phyloP scores from a whole-genome alignment of 1,140 invertebrate species.

The Lerema accius region DNA sequence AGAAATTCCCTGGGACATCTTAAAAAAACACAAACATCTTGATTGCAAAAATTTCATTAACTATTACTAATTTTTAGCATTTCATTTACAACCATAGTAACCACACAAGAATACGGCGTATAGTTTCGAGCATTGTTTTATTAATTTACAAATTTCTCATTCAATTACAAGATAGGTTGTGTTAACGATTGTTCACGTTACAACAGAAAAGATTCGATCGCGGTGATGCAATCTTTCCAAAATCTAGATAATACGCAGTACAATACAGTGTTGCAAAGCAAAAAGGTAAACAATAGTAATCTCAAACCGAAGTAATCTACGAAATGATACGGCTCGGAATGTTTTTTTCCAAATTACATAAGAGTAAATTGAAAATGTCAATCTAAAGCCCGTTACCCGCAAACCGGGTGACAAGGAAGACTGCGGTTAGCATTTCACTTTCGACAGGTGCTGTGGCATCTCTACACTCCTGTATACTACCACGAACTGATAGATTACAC shows the following conservation, averaged over 20 bases:
- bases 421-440: slow-evolving; percentile 30
- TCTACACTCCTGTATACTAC: slow-evolving; percentile 1
- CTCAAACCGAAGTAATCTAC: slow-evolving; percentile 12
- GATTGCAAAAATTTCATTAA: too few species aligned
- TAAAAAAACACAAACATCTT: too few species aligned
- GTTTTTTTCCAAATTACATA: slow-evolving; percentile 23
- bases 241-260: not conserved
- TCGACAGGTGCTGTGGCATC: slow-evolving; percentile 16
- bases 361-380: slow-evolving; percentile 32
- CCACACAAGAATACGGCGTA: too few species aligned
- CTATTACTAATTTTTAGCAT: too few species aligned
- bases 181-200: not conserved
- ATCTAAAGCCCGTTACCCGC: slow-evolving; percentile 20
- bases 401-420: slow-evolving; percentile 32
- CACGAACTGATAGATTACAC: not conserved
- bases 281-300: slow-evolving; percentile 10
- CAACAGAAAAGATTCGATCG: not conserved
- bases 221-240: not conserved
- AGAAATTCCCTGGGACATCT: too few species aligned
- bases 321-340: slow-evolving; percentile 8
- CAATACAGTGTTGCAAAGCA: slow-evolving; percentile 9
- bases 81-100: too few species aligned
- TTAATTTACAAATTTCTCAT: too few species aligned
- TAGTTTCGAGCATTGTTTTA: too few species aligned
- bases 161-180: too few species aligned